A percentile compares a stretch with the other conserved stretches of the same genome.
phyloP scores from a whole-genome alignment of 1,140 invertebrate genomes.

The Copidosoma floridanum region DNA sequence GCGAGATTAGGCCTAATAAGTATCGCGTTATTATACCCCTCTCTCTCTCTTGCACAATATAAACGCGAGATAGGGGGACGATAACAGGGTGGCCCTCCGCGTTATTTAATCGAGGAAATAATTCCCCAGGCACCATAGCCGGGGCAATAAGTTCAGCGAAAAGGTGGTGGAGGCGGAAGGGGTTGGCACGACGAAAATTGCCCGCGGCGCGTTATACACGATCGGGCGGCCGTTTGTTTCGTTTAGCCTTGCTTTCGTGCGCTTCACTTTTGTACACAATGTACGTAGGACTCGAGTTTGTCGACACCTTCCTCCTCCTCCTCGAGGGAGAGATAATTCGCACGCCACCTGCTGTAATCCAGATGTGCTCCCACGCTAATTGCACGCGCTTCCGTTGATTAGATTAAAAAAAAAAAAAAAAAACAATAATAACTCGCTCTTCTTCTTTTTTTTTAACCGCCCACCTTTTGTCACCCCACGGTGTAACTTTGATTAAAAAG shows the following conservation, averaged over 20 bases:
- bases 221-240: no score
- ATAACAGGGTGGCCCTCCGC: background rate
- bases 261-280: no score
- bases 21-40: background rate
- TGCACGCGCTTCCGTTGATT: constrained; percentile 17
- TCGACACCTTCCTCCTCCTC: background rate
- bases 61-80: background rate
- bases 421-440: no score
- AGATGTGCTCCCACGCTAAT: constrained; percentile 14
- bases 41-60: background rate
- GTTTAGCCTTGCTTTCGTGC: no score
- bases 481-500: no score
- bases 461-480: no score
- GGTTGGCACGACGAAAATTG: background rate
- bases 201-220: constrained; percentile 5
- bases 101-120: constrained; percentile 11
- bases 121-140: no score
- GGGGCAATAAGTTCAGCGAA: no score
- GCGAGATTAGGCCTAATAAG: background rate
- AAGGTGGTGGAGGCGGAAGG: background rate
- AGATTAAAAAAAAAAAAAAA: no score
- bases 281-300: constrained; percentile 19
- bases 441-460: no score
- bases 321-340: no score
- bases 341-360: constrained; percentile 4